A percentile compares a stretch with the other conserved stretches of the same genome.
Evolutionary conservation across 1,140 invertebrate genomes (phyloP).

Genomic region (Cotesia chilonis): DNA sequence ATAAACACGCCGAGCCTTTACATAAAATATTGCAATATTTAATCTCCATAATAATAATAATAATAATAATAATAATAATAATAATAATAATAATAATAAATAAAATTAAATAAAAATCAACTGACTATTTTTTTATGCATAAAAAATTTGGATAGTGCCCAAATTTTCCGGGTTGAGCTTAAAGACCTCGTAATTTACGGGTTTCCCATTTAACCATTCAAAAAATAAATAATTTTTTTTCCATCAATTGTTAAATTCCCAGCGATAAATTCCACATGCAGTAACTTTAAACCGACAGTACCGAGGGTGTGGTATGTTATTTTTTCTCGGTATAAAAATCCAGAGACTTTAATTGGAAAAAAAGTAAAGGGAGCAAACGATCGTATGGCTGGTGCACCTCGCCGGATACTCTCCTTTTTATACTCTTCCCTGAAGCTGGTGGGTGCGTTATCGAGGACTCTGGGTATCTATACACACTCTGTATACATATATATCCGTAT

Average conservation of each 20-base stretch:
- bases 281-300: neutral
- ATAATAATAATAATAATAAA: no score
- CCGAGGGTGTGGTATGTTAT: neutral
- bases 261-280: slow-evolving; percentile 1
- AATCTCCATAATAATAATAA: no score
- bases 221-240: slow-evolving; percentile 2
- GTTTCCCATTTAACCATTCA: neutral
- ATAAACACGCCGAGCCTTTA: no score
- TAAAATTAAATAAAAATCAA: no score
- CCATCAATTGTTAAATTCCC: neutral
- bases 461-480: no score
- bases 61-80: no score
- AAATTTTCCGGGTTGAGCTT: no score
- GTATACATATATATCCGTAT: slow-evolving; percentile 18
- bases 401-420: neutral
- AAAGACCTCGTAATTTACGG: no score
- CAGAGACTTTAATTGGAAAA: neutral
- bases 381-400: neutral
- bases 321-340: slow-evolving; percentile 1
- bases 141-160: no score
- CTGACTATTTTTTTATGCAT: no score
- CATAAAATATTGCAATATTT: no score
- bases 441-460: slow-evolving; percentile 7
- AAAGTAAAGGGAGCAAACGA: neutral
- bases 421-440: no score